phyloP scores from a whole-genome alignment of 2,113 vertebrate genomes.

The Campylorhamphus procurvoides region DNA sequence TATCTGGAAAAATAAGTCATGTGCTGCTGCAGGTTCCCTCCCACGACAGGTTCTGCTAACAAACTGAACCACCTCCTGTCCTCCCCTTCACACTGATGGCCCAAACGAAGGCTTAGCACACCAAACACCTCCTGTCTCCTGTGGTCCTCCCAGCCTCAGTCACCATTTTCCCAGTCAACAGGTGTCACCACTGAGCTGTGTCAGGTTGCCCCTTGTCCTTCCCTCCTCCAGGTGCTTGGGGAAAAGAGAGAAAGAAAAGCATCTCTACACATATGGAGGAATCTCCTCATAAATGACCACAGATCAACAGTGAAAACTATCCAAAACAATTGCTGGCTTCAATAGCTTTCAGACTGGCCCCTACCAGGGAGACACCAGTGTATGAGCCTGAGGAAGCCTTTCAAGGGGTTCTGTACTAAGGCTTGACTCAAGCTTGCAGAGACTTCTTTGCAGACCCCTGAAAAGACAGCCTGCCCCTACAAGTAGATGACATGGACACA shows the following conservation, averaged over 20 bases:
- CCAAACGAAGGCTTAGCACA: not conserved
- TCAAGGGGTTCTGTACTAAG: not conserved
- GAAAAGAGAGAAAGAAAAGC: not conserved
- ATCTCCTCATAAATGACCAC: not conserved
- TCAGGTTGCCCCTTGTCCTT: not conserved
- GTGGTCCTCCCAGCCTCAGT: not conserved
- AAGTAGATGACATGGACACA: accelerated
- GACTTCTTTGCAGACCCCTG: not conserved
- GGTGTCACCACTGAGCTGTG: not conserved
- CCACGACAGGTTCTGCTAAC: not conserved
- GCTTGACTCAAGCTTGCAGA: not conserved
- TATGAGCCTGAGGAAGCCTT: not conserved
- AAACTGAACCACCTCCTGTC: not conserved
- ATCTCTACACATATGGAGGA: not conserved
- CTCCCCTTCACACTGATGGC: accelerated
- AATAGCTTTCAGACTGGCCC: not conserved
- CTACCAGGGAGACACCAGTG: not conserved
- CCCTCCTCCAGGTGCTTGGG: not conserved
- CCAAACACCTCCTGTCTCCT: not conserved
- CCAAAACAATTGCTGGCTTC: not conserved
- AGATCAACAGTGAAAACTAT: not conserved
- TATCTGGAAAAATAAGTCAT: accelerated
- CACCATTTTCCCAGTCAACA: not conserved
- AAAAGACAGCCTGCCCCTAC: not conserved
- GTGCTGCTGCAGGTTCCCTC: not conserved